phyloP scores from a whole-genome alignment of 2,888 invertebrate genomes.

The Melanotus villosus region DNA sequence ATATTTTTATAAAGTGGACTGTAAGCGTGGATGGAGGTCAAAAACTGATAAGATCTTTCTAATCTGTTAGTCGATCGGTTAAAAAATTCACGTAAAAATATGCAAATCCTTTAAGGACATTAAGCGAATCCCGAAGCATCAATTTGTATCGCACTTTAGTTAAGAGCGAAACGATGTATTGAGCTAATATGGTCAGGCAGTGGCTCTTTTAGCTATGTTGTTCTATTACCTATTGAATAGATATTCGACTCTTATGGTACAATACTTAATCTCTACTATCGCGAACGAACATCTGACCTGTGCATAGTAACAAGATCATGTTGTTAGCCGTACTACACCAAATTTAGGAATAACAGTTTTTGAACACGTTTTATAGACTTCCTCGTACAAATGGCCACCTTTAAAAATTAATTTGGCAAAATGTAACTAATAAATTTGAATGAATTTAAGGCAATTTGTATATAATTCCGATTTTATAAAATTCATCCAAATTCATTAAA shows the following conservation, averaged over 20 bases:
- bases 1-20: background rate
- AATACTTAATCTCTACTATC: constrained; percentile 51
- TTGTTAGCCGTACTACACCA: constrained; percentile 37
- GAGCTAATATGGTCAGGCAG: constrained; percentile 51
- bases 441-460: no score
- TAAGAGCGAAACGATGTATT: constrained; percentile 52
- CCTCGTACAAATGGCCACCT: no score
- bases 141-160: constrained; percentile 50
- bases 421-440: no score
- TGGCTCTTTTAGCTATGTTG: constrained; percentile 40
- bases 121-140: constrained; percentile 40
- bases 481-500: no score
- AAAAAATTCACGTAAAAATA: constrained; percentile 33
- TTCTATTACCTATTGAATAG: constrained; percentile 48
- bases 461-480: no score
- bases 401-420: no score
- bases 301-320: constrained; percentile 44
- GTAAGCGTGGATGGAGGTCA: constrained; percentile 13
- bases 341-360: constrained; percentile 39
- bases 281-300: constrained; percentile 45
- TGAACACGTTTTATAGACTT: background rate
- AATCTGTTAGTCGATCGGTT: constrained; percentile 20
- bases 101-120: constrained; percentile 41
- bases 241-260: constrained; percentile 48
- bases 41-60: constrained; percentile 21